Evolutionary conservation across 1,140 invertebrate species (phyloP).

Genomic region (Drosophila ficusphila): DNA sequence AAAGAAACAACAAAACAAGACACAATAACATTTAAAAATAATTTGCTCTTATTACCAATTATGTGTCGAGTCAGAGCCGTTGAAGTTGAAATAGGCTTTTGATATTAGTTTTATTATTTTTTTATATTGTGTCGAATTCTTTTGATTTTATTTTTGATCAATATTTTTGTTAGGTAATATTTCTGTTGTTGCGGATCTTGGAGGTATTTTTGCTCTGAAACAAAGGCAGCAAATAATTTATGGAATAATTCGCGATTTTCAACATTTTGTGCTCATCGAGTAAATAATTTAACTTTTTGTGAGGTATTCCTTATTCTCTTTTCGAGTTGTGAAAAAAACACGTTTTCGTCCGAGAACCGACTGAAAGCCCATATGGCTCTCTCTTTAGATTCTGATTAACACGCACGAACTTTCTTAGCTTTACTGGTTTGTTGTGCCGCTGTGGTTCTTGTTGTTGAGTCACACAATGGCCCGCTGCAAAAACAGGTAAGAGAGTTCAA

Average conservation of each 20-base stretch:
- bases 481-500: constrained; percentile 30
- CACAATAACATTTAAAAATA: constrained; percentile 70
- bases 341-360: constrained; percentile 37
- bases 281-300: constrained; percentile 34
- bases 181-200: constrained; percentile 54
- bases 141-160: constrained; percentile 31
- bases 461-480: constrained; percentile 42
- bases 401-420: constrained; percentile 72
- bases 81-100: constrained; percentile 61
- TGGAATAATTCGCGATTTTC: constrained; percentile 51
- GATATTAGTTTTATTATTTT: constrained; percentile 21
- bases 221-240: constrained; percentile 60
- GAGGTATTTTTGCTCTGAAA: constrained; percentile 75
- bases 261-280: constrained; percentile 66
- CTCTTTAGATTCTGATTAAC: constrained; percentile 55
- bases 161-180: constrained; percentile 33
- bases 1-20: constrained; percentile 56
- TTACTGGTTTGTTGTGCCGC: constrained; percentile 67
- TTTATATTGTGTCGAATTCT: constrained; percentile 11
- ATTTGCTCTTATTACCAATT: constrained; percentile 80
- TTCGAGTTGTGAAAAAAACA: constrained; percentile 42
- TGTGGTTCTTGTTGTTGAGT: constrained; percentile 39
- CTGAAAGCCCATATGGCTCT: neutral
- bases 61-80: constrained; percentile 78
- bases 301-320: constrained; percentile 15